Base-by-base conservation (phyloP, 2,888 invertebrate species). In the Platycheirus albimanus region DNA sequence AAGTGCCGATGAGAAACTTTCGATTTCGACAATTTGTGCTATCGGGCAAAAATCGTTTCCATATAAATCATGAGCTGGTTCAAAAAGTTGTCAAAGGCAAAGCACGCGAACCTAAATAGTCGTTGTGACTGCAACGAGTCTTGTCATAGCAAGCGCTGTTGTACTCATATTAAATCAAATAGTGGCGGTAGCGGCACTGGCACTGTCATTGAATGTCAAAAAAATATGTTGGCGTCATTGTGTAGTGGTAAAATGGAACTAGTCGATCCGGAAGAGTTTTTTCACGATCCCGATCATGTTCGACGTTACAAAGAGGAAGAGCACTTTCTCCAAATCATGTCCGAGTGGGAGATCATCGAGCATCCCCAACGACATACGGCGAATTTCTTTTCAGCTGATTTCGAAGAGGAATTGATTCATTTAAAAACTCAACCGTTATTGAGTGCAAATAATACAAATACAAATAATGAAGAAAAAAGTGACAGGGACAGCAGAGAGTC, bases 21-120 rank as follows among this genome's bases (percentile, higher is more conserved):
- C 92, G 92, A 86, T 93, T 93, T 89, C 93, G 92, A 85, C 92
- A 93, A 88, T 93, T 93, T 89, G 91, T 93, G 86, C 91, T 92
- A 90, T 93, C 93, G 92, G 93, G 93, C 85, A 92, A 91, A 88
- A 93, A 93, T 92, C 93, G 93, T 91, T 91, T 89, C 88, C 91
- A 89, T 63, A 93, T 93, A 86, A 90, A 92, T 87, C 91, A 94
- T 93, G 94, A 93, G 91, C 88, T 94, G 93, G 93, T 93, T 93
- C 93, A 94, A 89, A 93, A 94, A 90, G 91, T 93, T 92, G 92
- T 93, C 91, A 91, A 91, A 78, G 91, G 92, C 88, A 93, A 92
- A 88, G 89, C 91, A 85, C 91, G 93, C 69, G 93, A 93, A 87
- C 89, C 91, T 30, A 87, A 87, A 81, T 87, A 87, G 85, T 66